Evolutionary conservation across 2,888 invertebrate species (phyloP), one percentile per base, ranked within the genome.

Genomic region (Lapara coniferarum): DNA sequence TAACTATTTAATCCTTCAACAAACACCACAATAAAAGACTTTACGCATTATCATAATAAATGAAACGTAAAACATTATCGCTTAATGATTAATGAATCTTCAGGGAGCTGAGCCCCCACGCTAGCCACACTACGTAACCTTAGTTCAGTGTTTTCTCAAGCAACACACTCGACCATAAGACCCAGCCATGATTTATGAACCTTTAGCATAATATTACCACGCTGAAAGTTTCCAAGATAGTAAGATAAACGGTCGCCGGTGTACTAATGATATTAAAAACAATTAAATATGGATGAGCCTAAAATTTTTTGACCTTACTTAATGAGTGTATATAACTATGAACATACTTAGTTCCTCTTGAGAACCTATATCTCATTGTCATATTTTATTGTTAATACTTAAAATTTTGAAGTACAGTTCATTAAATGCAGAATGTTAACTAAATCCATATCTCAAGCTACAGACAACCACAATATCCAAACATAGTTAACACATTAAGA

Each of bases 121-220:
- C 56, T 56, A 25, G 8, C 58, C 58, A 8, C 44, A n/a, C 37
- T 58, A 44, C 58, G 30, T 66, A 66, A n/a, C 66, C 53, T 66
- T 37, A 37, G 14, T 14, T n/a, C 63, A 66, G 70, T 72, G 71
- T 74, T 74, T 49, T 58, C 68, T 68, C 58, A 49, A 69, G 72
- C 71, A 67, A 67, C 71, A 74, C 71, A 71, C 72, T 71, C 72
- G 73, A 68, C 71, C 66, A 70, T 71, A 70, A 68, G 66, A 67
- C 74, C 72, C 75, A 69, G 67, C 55, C 46, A 77, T 80, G 83
- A 84, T 80, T 78, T 81, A 84, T 80, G 68, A 71, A 70, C 78
- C 80, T 79, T 80, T 78, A 76, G 79, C 77, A 73, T 79, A 80
- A 77, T 71, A 81, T 82, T 79, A 77, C 73, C 67, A 74, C 63